Evolutionary conservation across 2,888 invertebrate species (phyloP).

Genomic region (Pharmacophagus antenor): DNA sequence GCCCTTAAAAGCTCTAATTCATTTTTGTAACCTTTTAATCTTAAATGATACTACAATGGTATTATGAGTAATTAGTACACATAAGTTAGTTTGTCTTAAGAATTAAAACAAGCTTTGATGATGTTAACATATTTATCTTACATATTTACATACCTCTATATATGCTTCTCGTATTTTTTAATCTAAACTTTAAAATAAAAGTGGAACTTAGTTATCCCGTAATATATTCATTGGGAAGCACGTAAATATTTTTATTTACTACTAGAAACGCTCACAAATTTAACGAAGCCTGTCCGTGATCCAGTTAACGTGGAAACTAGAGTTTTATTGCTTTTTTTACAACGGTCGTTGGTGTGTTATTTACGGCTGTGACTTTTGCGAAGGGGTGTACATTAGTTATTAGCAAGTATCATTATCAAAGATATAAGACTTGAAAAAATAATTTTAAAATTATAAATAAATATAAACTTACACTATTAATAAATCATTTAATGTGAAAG

Average conservation of each 20-base stretch:
- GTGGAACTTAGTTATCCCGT: background rate
- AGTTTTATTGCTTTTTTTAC: constrained; percentile 52
- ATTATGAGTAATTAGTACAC: background rate
- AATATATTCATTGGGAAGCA: background rate
- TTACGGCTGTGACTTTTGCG: constrained; percentile 51
- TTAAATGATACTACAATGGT: background rate
- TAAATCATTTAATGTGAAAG: background rate
- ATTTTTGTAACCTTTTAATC: background rate
- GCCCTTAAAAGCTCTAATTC: constrained; percentile 5
- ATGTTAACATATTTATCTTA: no score
- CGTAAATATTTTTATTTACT: constrained; percentile 16
- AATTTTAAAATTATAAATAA: background rate
- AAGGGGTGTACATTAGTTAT: constrained; percentile 31
- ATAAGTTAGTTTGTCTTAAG: background rate
- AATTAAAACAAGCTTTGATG: background rate
- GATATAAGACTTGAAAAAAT: background rate
- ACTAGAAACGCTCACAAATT: constrained; percentile 21
- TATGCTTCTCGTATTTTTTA: no score
- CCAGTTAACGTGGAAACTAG: constrained; percentile 35
- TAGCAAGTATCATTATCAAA: constrained; percentile 6
- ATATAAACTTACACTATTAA: background rate
- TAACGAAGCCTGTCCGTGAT: constrained; percentile 32
- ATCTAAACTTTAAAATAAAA: no score
- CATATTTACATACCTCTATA: no score
- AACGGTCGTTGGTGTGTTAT: constrained; percentile 53